Base-by-base conservation (phyloP, 1,140 invertebrate species). In the Leptopilina boulardi region DNA sequence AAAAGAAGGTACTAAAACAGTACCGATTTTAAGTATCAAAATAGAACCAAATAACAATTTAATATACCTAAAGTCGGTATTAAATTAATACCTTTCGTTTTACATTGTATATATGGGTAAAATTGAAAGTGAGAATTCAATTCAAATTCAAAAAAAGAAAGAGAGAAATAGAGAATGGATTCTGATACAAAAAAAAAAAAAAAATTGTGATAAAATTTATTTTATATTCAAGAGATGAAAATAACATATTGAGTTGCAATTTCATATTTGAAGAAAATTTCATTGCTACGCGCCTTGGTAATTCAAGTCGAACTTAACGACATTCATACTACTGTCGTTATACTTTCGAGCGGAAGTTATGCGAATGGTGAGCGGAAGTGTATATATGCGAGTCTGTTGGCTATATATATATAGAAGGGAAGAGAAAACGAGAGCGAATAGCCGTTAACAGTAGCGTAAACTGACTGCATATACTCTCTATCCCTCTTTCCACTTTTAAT, bases 331-430 rank as follows among this genome's bases (percentile, higher is more conserved):
- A n/a, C 1, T 66, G 26, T 66, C 59, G 26, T 26, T 66, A 34
- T 66, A 66, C 26, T 66, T 66, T 30, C 26, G 26, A 66, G 59
- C 23, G 59, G 59, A 66, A 66, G 59, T 66, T 66, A 66, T 66
- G 26, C 23, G 59, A 66, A 66, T 66, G 13, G 59, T 30, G 9
- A 6, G 21, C 59, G 59, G 59, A 66, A 66, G 59, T 66, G 59
- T 30, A n/a, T n/a, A n/a, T n/a, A 66, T 30, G 59, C 59, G 59
- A 66, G 59, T 66, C 26, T 66, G 59, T 34, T 66, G 23, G 59
- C 59, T 11, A n/a, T n/a, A n/a, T n/a, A n/a, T n/a, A n/a, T n/a
- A n/a, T n/a, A 30, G 59, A 66, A 66, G 59, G 59, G 59, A 66
- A 66, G 59, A 66, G 59, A 66, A 66, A 66, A 66, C 59, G 59